These are phyloP conservation scores for Pelmatolapia mariae DNA, from an alignment of 2,113 vertebrate genomes.

Conservation along the genomic window DNA sequence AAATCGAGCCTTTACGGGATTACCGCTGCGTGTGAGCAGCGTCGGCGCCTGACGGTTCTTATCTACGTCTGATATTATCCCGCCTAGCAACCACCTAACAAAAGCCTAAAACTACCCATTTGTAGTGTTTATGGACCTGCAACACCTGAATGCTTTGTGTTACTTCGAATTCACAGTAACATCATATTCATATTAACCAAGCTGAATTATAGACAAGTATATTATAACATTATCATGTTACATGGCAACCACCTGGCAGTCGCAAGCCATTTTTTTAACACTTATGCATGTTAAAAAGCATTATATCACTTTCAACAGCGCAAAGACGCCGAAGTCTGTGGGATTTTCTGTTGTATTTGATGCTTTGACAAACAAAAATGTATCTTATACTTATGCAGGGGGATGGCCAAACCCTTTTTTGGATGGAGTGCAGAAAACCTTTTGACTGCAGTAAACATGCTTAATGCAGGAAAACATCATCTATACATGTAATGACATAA, in stretches of 20 bases:
- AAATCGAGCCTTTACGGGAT: background rate
- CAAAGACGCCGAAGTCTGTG: fast-evolving
- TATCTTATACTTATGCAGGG: background rate
- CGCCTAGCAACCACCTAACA: background rate
- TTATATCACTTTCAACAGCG: background rate
- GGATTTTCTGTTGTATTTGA: background rate
- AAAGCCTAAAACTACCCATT: background rate
- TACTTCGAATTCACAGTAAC: background rate
- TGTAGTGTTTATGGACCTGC: background rate
- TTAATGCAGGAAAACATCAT: background rate
- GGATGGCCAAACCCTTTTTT: background rate
- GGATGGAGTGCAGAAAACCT: background rate
- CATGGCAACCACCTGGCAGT: background rate
- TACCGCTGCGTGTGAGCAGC: background rate
- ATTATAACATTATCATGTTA: background rate
- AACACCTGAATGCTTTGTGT: background rate
- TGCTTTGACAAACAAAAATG: background rate
- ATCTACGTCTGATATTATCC: background rate
- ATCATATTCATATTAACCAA: background rate
- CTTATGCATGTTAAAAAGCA: background rate
- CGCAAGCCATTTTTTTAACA: background rate
- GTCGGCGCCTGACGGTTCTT: fast-evolving
- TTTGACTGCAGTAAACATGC: background rate
- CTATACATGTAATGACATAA: background rate
- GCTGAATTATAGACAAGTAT: background rate